Base-by-base conservation (phyloP, 2,888 invertebrate genomes). In the Chironomus riparius region DNA sequence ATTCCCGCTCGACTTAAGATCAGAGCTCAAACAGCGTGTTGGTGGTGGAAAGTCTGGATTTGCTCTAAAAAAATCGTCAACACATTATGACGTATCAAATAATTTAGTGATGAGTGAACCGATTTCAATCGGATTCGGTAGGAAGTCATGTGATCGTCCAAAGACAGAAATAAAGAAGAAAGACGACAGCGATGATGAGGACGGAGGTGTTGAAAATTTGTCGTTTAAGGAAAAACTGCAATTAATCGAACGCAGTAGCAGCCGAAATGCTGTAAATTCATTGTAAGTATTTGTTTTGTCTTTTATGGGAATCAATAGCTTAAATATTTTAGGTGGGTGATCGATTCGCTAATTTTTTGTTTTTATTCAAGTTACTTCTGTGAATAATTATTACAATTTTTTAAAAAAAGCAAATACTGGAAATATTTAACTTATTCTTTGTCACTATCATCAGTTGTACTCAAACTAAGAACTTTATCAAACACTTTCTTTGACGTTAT, bases 211-310 rank as follows among this genome's bases (percentile, higher is more conserved):
- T 7, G 74, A 74, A 47, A 74, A 74, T 22, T 62, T 74, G 10
- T 74, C 74, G 5, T 74, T 74, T 24, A 74, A 74, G 22, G 74
- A 74, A 15, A 74, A 74, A 48, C 28, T 74, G 10, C 65, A 68
- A 24, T 48, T 74, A 12, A 74, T 74, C 10, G 74, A 74, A 15
- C 38, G 68, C 3, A 74, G 68, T 22, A 74, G 74, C 48, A 65
- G 68, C n/a, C 47, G 22, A 2, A 74, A n/a, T 74, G n/a, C 68
- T 48, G 28, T 74, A 15, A 74, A 65, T 68, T 68, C 50, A 18
- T 21, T 72, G 72, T 72, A 12, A 72, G 72, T 72, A 38, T 28
- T 24, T 12, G n/a, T 38, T 38, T 10, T 38, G 10, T 38, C 38
- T 65, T 7, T 65, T 24, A 12, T 10, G 1, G 10, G 10, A 38